Base-by-base conservation (phyloP, 2,888 invertebrate species). In the Macrosoma leucophasiata region DNA sequence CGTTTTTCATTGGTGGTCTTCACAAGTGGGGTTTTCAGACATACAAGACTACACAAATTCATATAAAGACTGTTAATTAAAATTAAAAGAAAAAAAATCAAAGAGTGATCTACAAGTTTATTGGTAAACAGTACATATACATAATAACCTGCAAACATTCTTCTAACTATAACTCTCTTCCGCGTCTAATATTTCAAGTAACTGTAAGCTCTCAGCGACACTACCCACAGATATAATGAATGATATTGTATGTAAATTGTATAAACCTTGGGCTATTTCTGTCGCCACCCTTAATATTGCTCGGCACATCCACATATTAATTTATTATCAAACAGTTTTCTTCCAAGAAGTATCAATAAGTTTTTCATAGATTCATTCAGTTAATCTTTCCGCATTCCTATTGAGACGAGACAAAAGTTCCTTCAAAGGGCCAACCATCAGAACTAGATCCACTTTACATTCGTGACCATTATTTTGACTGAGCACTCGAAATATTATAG, bases 221-320 rank as follows among this genome's bases (percentile, higher is more conserved):
- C 62, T 53, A 11, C 84, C 84, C 13, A 81, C 55, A 0, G 81
- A 84, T 17, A 79, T 20, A 15, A 82, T 65, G 13, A 85, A 62
- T 4, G 75, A 67, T 25, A 84, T 36, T 7, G 59, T 60, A 43
- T 79, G 72, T 11, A 84, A 48, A 40, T 84, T 64, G 50, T 69
- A 82, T 14, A 79, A 43, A 39, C 70, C 62, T 26, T 73, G 66
- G 4, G 68, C 57, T 1, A 78, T 50, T 51, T 75, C 62, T 11
- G 65, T 59, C 19, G 79, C 56, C 34, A 81, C 48, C 48, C 62
- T 77, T 39, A 82, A 39, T 28, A 82, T 46, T 50, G 81, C 52
- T 51, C 72, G 62, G 43, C 71, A 69, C 60, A 82, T 65, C 79
- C 81, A 84, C 84, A 84, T 81, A 33, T 56, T 28, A 20, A 29